Evolutionary conservation across 2,888 invertebrate genomes (phyloP), one percentile per base, ranked within the genome.

Genomic region (Catocala nupta): DNA sequence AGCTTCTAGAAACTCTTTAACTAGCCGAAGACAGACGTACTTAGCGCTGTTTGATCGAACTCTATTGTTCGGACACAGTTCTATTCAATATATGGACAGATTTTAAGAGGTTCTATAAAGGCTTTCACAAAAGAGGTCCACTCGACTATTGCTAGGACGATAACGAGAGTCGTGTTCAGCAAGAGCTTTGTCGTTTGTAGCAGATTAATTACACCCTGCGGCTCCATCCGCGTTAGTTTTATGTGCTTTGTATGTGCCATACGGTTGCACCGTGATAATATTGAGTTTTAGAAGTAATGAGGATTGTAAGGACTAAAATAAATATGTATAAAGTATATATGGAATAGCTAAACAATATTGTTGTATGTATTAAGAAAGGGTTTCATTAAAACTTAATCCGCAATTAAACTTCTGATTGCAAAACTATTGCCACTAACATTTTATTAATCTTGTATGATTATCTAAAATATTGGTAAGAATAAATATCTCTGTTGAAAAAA

Each of bases 101-200:
- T 74, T 72, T 75, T 74, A 74, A 78, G 75, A 75, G 77, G 70
- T 69, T 63, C 70, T 69, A 76, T 75, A 64, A 61, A 72, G 60
- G 65, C 63, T 53, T 57, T 57, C 56, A 83, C 81, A 79, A 81
- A 80, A 77, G 81, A 70, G 69, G 66, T 68, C 71, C 71, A 68
- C 74, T 79, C 71, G 69, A 78, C 75, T 75, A 71, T 65, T 68
- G 63, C 69, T 65, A 50, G 59, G 73, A 70, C 71, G 77, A 73
- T 83, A 83, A 81, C 80, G 79, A 84, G 77, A 74, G 74, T 71
- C 75, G 75, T 79, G 81, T 81, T 77, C 78, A 48, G 69, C 80
- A 77, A 82, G 80, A 81, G 70, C 66, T 70, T 66, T 70, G 68
- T 70, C 67, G 73, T 72, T 70, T 61, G 51, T 57, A 54, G 33